Base-by-base conservation (phyloP, 2,888 invertebrate species). In the Caradrina kadenii region DNA sequence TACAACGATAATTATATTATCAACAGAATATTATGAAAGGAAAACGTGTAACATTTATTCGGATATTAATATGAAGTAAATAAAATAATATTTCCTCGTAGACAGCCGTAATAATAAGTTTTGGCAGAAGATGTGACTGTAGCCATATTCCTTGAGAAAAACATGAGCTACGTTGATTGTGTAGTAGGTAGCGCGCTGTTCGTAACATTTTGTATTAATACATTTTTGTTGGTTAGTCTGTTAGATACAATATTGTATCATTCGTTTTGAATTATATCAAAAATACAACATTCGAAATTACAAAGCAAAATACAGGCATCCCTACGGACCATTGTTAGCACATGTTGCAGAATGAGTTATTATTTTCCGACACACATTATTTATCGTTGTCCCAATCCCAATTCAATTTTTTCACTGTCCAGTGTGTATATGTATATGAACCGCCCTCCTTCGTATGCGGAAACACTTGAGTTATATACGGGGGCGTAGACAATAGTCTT, bases 341-440 rank as follows among this genome's bases (percentile, higher is more conserved):
- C 88, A 87, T 90, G 90, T 88, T 88, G 67, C 88, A 69, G 87
- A 87, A 88, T 89, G 90, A 91, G 88, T 89, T 90, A 89, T 90
- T 88, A 85, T 89, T 89, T 84, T 75, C 86, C 87, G 84, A 88
- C 86, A 86, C 85, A 81, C 86, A 87, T 86, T 88, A 89, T 90
- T 89, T 87, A 89, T 87, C 73, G 82, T 81, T 82, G 83, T 86
- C 84, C 88, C 87, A 85, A 87, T 88, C 83, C 87, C 85, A 87
- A 89, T 87, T 84, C 83, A 84, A 85, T 85, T 86, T 82, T 86
- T 86, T 83, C 82, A 86, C 78, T 78, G 73, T 78, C 74, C 72
- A 55, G 68, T 56, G 50, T 55, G 54, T 45, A 50, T 68, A 60
- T 48, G 45, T 68, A 60, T 49, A 71, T 67, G 35, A 77, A 69